Conservation (phyloP, 2,797 vertebrate species). For the Phyllotis vaccarum region DNA sequence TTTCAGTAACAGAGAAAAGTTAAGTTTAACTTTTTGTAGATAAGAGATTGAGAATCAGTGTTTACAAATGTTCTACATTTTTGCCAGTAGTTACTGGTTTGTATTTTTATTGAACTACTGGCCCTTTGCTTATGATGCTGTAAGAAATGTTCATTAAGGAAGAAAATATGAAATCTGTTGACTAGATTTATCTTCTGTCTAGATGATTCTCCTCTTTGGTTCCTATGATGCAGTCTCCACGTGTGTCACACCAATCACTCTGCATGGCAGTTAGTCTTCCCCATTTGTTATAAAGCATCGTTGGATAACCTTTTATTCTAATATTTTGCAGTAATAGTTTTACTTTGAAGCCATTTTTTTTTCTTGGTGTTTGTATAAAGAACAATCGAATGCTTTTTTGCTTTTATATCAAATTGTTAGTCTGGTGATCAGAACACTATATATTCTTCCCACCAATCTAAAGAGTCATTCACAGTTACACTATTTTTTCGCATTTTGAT, state of each 20-base stretch:
- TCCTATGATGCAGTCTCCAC: background rate
- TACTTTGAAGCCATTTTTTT: background rate
- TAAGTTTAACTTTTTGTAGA: slow-evolving; percentile 40
- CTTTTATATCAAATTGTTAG: background rate
- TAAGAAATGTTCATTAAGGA: slow-evolving; percentile 20
- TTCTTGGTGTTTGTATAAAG: background rate
- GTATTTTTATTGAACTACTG: slow-evolving; percentile 38
- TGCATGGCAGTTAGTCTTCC: background rate
- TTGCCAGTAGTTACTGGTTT: slow-evolving; percentile 11
- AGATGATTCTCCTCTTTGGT: slow-evolving; percentile 18
- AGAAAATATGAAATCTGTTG: background rate
- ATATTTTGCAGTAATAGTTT: background rate
- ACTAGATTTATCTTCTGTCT: background rate
- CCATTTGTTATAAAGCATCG: background rate
- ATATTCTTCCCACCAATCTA: background rate
- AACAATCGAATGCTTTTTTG: background rate
- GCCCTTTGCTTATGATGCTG: slow-evolving; percentile 10
- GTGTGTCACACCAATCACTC: background rate
- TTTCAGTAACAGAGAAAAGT: background rate
- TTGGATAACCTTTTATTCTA: slow-evolving; percentile 24
- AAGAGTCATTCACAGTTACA: background rate
- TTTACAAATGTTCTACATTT: slow-evolving; percentile 10
- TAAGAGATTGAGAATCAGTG: background rate
- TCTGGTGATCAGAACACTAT: background rate
- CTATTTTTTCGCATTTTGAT: background rate